These are phyloP conservation scores for Heterohyrax brucei DNA, from an alignment of 2,797 vertebrate species.

Conservation along the genomic window DNA sequence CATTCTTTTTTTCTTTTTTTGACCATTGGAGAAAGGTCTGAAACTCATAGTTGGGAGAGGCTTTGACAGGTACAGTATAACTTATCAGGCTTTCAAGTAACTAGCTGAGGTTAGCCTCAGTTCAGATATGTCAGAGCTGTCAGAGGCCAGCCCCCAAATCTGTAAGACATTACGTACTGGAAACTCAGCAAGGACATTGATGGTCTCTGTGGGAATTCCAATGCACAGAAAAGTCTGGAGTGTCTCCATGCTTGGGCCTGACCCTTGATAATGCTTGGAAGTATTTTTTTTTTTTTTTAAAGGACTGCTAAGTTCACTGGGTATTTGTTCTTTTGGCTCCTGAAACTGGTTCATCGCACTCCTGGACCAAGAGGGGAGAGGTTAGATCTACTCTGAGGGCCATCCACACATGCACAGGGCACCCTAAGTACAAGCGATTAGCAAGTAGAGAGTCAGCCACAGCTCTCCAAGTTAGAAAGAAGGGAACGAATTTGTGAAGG, in stretches of 20 bases:
- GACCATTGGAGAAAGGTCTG: constrained; percentile 16
- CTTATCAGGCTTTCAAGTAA: constrained; percentile 70
- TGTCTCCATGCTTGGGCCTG: constrained; percentile 61
- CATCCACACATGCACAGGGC: not conserved
- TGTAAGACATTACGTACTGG: constrained; percentile 76
- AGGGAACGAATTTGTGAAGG: not conserved
- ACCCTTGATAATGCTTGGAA: constrained; percentile 77
- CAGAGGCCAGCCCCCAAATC: constrained; percentile 74
- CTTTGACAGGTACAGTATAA: constrained; percentile 75
- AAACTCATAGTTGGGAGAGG: constrained; percentile 11
- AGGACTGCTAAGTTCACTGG: constrained; percentile 62
- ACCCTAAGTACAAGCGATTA: not conserved
- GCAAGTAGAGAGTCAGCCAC: not conserved
- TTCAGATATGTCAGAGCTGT: constrained; percentile 80
- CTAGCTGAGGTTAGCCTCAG: constrained; percentile 75
- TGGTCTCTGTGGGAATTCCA: constrained; percentile 78
- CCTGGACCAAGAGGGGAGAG: not conserved
- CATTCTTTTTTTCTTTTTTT: not conserved
- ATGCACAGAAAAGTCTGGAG: constrained; percentile 64
- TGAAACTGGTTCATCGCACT: constrained; percentile 43
- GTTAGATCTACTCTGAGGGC: not conserved
- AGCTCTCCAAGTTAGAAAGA: not conserved
- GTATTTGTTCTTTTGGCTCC: constrained; percentile 72
- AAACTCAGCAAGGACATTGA: constrained; percentile 42
- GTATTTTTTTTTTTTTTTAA: constrained; percentile 60